These are phyloP conservation scores for Trachelus tabidus DNA, from an alignment of 2,888 invertebrate species.

Conservation along the genomic window DNA sequence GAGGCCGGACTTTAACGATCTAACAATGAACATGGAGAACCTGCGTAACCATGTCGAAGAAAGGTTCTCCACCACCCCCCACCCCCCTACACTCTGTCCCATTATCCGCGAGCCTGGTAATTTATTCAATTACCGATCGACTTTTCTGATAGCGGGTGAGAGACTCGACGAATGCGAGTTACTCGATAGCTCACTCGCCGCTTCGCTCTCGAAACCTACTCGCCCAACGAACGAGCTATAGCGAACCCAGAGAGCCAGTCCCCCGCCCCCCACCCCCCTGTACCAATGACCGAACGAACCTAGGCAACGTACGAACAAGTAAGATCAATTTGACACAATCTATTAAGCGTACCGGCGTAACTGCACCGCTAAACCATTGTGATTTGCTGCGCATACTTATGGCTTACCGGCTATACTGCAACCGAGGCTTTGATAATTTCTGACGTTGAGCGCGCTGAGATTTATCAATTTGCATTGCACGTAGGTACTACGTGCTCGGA, in stretches of 20 bases:
- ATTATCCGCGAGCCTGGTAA: constrained; percentile 34
- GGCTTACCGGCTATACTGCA: neutral
- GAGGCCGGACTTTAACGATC: too few species aligned
- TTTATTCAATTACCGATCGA: constrained; percentile 56
- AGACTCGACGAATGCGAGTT: constrained; percentile 26
- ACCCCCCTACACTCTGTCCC: neutral
- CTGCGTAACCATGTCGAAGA: neutral
- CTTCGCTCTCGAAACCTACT: constrained; percentile 1
- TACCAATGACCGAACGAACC: too few species aligned
- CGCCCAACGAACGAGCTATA: too few species aligned
- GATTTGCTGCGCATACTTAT: constrained; percentile 34
- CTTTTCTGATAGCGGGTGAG: constrained; percentile 48
- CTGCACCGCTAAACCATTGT: constrained; percentile 40
- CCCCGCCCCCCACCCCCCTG: too few species aligned
- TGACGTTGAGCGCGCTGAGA: constrained; percentile 3
- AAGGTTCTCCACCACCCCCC: too few species aligned
- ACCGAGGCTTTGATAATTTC: neutral
- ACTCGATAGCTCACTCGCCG: constrained; percentile 27
- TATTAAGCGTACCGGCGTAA: constrained; percentile 34
- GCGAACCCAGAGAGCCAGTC: too few species aligned
- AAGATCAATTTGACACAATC: constrained; percentile 53
- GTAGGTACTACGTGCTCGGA: neutral
- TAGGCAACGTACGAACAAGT: constrained; percentile 11
- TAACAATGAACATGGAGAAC: too few species aligned
- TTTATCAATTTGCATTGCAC: neutral